Evolutionary conservation across 2,888 invertebrate species (phyloP), one percentile per base, ranked within the genome.

Genomic region (Coelopa pilipes): DNA sequence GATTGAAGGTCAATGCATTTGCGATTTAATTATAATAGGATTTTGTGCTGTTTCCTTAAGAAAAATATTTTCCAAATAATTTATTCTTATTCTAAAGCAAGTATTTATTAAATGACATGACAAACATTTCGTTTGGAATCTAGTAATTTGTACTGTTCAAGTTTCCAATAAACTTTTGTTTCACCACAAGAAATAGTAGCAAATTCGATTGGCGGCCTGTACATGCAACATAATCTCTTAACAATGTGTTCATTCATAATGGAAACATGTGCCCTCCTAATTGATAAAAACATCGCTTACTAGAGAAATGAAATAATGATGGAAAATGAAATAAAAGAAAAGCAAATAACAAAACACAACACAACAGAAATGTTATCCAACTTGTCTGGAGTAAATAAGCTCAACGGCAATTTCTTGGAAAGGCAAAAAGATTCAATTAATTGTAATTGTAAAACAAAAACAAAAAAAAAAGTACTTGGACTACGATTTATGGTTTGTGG

Each of bases 231-330:
- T 49, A 50, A 49, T 50, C 50, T 50, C 21, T 57, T 21, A 69
- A 69, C 59, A 69, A 59, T 46, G 59, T 69, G 9, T 69, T 69
- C 69, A 69, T 69, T 68, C 46, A 59, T 59, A 59, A 57, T 69
- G n/a, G 46, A 57, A 69, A 69, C 69, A 69, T 34, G 46, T 69
- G 69, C 59, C 46, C 19, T 46, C 57, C 46, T 55, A 47, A 59
- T 47, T 55, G 69, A 59, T 69, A 21, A 45, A 65, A 59, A 45
- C 55, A 57, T 55, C 34, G 7, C 34, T 34, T 34, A 7, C 4
- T 15, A 45, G 21, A 13, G 57, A 69, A 59, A 66, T 15, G n/a
- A 62, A 62, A 34, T 62, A 34, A 62, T 62, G 62, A 62, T 62
- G 62, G 45, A 62, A 62, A 62, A 34, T n/a, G 55, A 19, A 34